Percentiles rank a stretch among this genome's conserved stretches.
These are phyloP conservation scores for Lasioglossum zephyrum DNA, from an alignment of 2,888 invertebrate species.

Conservation along the genomic window DNA sequence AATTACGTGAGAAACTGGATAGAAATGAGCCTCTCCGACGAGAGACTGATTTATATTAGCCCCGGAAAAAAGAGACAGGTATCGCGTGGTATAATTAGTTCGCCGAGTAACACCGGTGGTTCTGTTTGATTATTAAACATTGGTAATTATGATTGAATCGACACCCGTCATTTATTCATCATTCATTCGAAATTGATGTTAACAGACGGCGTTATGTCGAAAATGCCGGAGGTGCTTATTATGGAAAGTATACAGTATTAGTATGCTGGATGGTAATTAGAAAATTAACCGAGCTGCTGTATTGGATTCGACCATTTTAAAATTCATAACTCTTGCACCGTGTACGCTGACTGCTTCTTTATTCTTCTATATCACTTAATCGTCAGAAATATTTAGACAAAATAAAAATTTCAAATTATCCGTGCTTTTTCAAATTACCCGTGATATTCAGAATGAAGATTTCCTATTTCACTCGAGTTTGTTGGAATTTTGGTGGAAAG, in stretches of 20 bases:
- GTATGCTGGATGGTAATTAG: neutral
- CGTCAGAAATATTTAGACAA: neutral
- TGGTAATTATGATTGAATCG: neutral
- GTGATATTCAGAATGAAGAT: too few relatives aligned
- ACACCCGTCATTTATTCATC: neutral
- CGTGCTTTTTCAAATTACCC: neutral
- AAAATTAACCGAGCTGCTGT: neutral
- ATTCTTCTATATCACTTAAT: neutral
- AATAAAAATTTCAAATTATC: neutral
- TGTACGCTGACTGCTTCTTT: too few relatives aligned
- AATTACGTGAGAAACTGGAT: conserved; percentile 12
- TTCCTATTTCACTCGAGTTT: too few relatives aligned
- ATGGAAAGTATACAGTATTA: neutral
- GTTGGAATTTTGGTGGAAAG: neutral
- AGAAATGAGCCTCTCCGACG: neutral
- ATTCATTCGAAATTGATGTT: neutral
- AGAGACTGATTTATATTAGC: neutral
- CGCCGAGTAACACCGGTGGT: neutral
- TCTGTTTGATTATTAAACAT: neutral
- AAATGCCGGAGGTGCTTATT: neutral
- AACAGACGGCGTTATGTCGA: neutral
- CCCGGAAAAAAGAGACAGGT: neutral
- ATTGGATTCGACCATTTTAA: neutral
- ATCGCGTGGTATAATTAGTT: neutral
- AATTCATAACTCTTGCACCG: neutral